These are phyloP conservation scores for Python bivittatus DNA, from an alignment of 2,113 vertebrate species.

Conservation along the genomic window DNA sequence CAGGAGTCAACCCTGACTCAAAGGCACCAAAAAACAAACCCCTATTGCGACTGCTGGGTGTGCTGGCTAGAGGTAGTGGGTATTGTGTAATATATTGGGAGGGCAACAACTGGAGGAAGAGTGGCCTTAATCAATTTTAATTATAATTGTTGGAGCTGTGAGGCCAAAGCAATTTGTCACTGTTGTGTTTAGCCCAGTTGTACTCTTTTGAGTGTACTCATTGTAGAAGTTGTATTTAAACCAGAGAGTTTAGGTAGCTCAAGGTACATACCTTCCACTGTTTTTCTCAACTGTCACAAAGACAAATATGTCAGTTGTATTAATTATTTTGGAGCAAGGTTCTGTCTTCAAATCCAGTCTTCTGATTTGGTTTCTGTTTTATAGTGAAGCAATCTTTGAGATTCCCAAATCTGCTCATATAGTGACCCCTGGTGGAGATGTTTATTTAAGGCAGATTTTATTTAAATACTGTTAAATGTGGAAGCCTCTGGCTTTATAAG, in stretches of 20 bases:
- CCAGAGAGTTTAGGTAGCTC: neutral
- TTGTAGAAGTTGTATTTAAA: neutral
- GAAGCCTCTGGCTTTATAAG: neutral
- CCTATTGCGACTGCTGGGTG: neutral
- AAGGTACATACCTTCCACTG: neutral
- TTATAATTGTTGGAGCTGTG: too few relatives aligned
- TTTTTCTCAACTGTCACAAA: neutral
- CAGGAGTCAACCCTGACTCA: neutral
- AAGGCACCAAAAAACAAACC: neutral
- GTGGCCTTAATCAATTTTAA: neutral
- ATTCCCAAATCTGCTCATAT: neutral
- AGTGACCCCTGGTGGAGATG: slow-evolving; percentile 54
- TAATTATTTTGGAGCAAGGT: accelerated
- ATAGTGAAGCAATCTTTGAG: neutral
- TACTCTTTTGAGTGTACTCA: neutral
- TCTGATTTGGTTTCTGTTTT: neutral
- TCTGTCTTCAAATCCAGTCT: neutral
- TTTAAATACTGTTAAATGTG: neutral
- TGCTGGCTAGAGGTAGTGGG: neutral
- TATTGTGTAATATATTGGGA: neutral
- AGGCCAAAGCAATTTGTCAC: neutral
- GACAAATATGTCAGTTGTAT: neutral
- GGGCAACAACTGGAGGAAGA: neutral
- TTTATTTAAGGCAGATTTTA: neutral
- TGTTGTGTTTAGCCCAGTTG: neutral